A percentile compares a stretch with the other conserved stretches of the same genome.
Evolutionary conservation across 2,888 invertebrate genomes (phyloP).

Genomic region (Silvanus unidentatus): DNA sequence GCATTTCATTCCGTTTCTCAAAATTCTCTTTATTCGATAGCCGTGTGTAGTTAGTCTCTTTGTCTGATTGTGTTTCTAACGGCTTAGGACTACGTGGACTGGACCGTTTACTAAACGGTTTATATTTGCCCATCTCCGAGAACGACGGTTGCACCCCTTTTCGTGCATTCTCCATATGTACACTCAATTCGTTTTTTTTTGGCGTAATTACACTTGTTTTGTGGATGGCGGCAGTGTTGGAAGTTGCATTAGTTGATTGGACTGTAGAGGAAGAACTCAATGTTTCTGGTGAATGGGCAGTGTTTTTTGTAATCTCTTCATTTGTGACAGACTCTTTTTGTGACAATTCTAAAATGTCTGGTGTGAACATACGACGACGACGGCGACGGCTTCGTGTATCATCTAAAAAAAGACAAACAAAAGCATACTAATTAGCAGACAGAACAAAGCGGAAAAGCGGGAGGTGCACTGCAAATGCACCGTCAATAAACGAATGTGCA

Average conservation of each 20-base stretch:
- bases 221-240: slow-evolving; percentile 12
- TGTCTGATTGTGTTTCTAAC: slow-evolving; percentile 14
- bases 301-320: slow-evolving; percentile 23
- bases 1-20: slow-evolving; percentile 6
- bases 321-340: slow-evolving; percentile 9
- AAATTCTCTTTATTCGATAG: slow-evolving; percentile 3
- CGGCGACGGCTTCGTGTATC: slow-evolving; percentile 33
- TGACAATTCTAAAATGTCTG: slow-evolving; percentile 35
- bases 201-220: slow-evolving; percentile 29
- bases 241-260: slow-evolving; percentile 15
- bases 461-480: too few species aligned
- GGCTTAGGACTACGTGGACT: slow-evolving; percentile 20
- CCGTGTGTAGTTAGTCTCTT: slow-evolving; percentile 21
- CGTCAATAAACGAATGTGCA: too few species aligned
- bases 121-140: slow-evolving; percentile 34
- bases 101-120: slow-evolving; percentile 24
- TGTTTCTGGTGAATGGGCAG: slow-evolving; percentile 22
- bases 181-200: slow-evolving; percentile 38
- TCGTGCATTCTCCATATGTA: slow-evolving; percentile 46
- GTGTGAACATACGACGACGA: slow-evolving; percentile 37
- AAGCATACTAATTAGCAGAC: too few species aligned
- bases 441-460: too few species aligned
- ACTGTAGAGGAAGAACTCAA: neutral
- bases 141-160: slow-evolving; percentile 32
- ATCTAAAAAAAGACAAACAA: slow-evolving; percentile 27